A percentile compares a stretch with the other conserved stretches of the same genome.
phyloP scores from a whole-genome alignment of 1,140 invertebrate genomes.

The Nixonia krombeini region DNA sequence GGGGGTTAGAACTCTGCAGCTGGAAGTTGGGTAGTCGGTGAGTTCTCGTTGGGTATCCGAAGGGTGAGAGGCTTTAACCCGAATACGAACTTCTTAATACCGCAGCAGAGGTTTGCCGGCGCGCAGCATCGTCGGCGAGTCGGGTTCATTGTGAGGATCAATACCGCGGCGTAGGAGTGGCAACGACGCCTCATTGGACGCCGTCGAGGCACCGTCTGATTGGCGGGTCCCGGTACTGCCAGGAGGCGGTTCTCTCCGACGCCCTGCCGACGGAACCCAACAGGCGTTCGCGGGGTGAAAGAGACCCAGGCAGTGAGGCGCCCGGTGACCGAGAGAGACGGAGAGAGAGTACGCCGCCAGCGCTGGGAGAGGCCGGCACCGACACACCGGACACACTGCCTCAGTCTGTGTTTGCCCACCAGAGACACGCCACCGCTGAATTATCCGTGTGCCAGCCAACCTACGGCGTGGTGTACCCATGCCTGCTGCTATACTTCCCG shows the following conservation, averaged over 20 bases:
- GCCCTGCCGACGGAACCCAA: constrained; percentile 28
- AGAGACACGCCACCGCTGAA: constrained; percentile 61
- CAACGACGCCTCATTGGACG: constrained; percentile 65
- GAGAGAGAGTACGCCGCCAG: constrained; percentile 16
- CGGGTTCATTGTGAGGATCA: constrained; percentile 71
- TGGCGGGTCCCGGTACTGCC: constrained; percentile 61
- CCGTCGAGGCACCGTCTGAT: constrained; percentile 49
- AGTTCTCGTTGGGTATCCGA: constrained; percentile 23
- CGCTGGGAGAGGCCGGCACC: constrained; percentile 63
- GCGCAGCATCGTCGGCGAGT: constrained; percentile 36
- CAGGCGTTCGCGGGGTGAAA: too few species aligned
- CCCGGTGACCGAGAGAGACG: constrained; percentile 45
- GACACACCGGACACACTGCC: constrained; percentile 54
- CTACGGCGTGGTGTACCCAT: constrained; percentile 11
- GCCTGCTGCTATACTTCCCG: too few species aligned
- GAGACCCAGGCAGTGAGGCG: too few species aligned
- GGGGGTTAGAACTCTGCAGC: constrained; percentile 39
- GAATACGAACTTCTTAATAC: constrained; percentile 69
- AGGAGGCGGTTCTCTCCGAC: constrained; percentile 60
- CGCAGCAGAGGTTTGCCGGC: constrained; percentile 29
- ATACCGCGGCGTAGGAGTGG: constrained; percentile 70
- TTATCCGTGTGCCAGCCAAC: constrained; percentile 19
- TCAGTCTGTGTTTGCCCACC: constrained; percentile 71
- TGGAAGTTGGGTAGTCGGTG: constrained; percentile 24
- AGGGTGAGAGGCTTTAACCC: constrained; percentile 50